Base-by-base conservation (phyloP, 2,888 invertebrate species). In the Lepidocyrtinus sp. region DNA sequence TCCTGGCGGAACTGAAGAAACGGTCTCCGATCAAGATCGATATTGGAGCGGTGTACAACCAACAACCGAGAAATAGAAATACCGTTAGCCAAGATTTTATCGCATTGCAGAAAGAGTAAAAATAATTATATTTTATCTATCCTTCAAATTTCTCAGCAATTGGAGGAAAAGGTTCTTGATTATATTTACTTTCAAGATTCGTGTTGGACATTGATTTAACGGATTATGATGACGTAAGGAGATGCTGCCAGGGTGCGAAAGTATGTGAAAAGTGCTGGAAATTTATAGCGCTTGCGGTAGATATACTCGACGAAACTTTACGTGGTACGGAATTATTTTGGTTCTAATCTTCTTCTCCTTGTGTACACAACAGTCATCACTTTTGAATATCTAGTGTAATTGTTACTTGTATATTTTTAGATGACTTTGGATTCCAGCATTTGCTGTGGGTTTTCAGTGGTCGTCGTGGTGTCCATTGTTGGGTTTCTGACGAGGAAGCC, bases 121-220 rank as follows among this genome's bases (percentile, higher is more conserved):
- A 25, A n/a, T 27, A 36, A 36, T 36, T n/a, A n/a, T n/a, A n/a
- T n/a, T n/a, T n/a, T n/a, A n/a, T n/a, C n/a, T n/a, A n/a, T n/a
- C n/a, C n/a, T n/a, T n/a, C n/a, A n/a, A n/a, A n/a, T n/a, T n/a
- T n/a, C n/a, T n/a, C n/a, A n/a, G n/a, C n/a, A n/a, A n/a, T n/a
- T n/a, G n/a, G n/a, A n/a, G n/a, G n/a, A n/a, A n/a, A n/a, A n/a
- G n/a, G n/a, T n/a, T n/a, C n/a, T n/a, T n/a, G n/a, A 36, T 36
- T 36, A 36, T n/a, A n/a, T n/a, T n/a, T n/a, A n/a, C n/a, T n/a
- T n/a, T n/a, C n/a, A n/a, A 85, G 85, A 62, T 90, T 99, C 15
- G 97, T 99, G 0, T 97, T 99, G 90, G 99, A 99, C 92, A 99
- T 99, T 87, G 99, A 99, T 91, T 94, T 99, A 91, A 98, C 99